phyloP scores from a whole-genome alignment of 2,797 vertebrate genomes.

The Enteromius thamalakanensis region DNA sequence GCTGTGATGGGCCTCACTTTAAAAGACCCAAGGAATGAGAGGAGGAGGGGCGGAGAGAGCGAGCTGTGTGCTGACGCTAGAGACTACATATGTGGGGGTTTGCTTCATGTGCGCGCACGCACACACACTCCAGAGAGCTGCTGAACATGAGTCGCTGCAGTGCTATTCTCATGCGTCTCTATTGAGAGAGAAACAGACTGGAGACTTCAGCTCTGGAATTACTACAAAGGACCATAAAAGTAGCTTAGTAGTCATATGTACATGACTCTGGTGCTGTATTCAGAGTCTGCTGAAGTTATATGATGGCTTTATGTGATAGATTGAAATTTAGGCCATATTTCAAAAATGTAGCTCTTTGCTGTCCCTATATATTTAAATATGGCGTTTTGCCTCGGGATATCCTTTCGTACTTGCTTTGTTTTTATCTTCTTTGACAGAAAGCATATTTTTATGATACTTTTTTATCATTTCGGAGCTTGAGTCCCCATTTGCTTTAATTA shows the following conservation, averaged over 20 bases:
- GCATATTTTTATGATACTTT: not conserved
- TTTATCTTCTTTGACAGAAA: not conserved
- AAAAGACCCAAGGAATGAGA: conserved; percentile 26
- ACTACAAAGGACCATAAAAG: not conserved
- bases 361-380: not conserved
- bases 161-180: conserved; percentile 10
- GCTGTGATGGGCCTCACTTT: conserved; percentile 11
- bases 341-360: not conserved
- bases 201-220: not conserved
- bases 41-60: conserved; percentile 2
- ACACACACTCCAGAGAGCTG: not conserved
- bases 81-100: not conserved
- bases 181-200: not conserved
- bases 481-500: not conserved
- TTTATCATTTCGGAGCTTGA: not conserved
- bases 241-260: not conserved
- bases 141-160: conserved; percentile 12
- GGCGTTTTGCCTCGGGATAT: not conserved
- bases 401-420: not conserved
- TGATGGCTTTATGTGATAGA: not conserved
- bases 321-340: not conserved
- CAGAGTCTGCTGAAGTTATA: not conserved
- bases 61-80: not conserved
- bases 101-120: conserved; percentile 8
- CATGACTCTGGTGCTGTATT: not conserved